Base-by-base conservation (phyloP, 2,888 invertebrate species). In the Latrodectus hesperus region DNA sequence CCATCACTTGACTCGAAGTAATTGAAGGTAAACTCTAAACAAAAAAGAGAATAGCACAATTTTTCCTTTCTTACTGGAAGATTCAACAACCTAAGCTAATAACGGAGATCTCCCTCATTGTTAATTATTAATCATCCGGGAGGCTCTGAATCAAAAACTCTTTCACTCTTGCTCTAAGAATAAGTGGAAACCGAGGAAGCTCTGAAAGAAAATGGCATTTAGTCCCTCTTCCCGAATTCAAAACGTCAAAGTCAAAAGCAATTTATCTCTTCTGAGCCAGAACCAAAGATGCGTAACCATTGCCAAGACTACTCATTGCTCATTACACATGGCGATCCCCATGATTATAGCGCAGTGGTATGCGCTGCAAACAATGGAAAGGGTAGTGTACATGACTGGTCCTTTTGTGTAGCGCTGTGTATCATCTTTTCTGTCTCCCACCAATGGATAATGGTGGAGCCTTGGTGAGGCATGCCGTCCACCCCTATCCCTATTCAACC, bases 281-380 rank as follows among this genome's bases (percentile, higher is more conserved):
- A 81, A 77, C 87, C 87, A 78, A 87, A 82, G 87, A 82, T 78
- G 77, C 78, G 82, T 87, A 78, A 82, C 87, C 86, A 53, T 72
- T 81, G 86, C 86, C 86, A 81, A 77, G 71, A 73, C 81, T 67
- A 12, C 65, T 71, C 70, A 71, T 72, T 76, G 65, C 87, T 87
- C 87, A 82, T 67, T 83, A 82, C 77, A 82, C 87, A 87, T 82
- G 82, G 70, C 68, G 81, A 86, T 75, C 71, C 76, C 51, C 75
- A 53, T 81, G 80, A 81, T 81, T 86, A 86, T 81, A 55, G 72
- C 76, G 53, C 71, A 65, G 81, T 68, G 87, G 78, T 87, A 77
- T 82, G 78, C 70, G 49, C 26, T 17, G n/a, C 38, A 87, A 81
- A 87, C 87, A 87, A 87, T 70, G 68, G 55, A 51, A 11, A 65